Base-by-base conservation (phyloP, 53 echinoderm and acorn worm genomes). In the Mesocentrotus franciscanus region DNA sequence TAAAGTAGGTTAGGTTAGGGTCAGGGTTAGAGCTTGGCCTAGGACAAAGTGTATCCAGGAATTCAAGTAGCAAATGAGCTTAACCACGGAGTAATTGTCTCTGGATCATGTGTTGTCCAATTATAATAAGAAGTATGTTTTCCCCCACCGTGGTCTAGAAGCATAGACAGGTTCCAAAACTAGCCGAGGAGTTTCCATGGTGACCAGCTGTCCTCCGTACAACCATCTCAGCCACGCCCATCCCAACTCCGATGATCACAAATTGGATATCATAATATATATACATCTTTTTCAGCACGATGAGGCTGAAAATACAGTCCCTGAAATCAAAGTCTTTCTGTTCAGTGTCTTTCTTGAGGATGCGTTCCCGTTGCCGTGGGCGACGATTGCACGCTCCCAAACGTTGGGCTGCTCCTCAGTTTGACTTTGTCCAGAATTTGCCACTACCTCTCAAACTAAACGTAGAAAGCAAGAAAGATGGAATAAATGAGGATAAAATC, bases 391-490 rank as follows among this genome's bases (percentile, higher is more conserved):
- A 58, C 26, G 24, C 87, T 57, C 58, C 24, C 26, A 56, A 8
- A 87, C 22, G 14, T 8, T 24, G 32, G 33, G 62, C 62, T 61
- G 29, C 27, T 70, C 70, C 57, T 97, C 97, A 97, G 96, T 97
- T 97, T 9, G 97, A 98, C 78, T 98, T 98, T 22, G 97, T 96
- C 98, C 98, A 98, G 89, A 98, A 97, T 89, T 98, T 98, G 9
- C 97, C 98, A 90, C 98, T 98, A 20, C 98, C 98, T 95, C 98
- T 85, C 89, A 98, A 96, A 49, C 98, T 98, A 95, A 10, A 90
- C 29, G 93, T 5, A 96, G 74, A 71, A 58, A 72, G 68, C 3
- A 72, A 87, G 87, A 59, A 27, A 36, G 11, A 5, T 56, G 57
- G 11, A 13, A 42, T 85, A 55, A 39, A 39, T 1, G 39, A 39